Conservation (phyloP, 2,113 vertebrate species). For the Hystrix brachyura region DNA sequence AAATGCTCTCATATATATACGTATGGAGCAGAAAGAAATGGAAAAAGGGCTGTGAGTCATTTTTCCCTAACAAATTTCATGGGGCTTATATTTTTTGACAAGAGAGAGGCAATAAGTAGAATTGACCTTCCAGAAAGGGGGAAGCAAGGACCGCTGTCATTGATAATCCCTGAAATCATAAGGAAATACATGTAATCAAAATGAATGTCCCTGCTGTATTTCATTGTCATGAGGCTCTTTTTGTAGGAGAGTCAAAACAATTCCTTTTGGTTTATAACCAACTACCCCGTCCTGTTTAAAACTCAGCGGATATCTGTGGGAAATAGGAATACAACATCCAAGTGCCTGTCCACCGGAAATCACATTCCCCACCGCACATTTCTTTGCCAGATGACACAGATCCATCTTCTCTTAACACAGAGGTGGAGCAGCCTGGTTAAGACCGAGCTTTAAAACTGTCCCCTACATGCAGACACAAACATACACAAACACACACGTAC, state of each 20-base stretch:
- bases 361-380: not conserved
- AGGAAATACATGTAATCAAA: constrained; percentile 11
- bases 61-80: not conserved
- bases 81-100: not conserved
- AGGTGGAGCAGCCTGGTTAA: not conserved
- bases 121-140: not conserved
- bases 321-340: not conserved
- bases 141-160: not conserved
- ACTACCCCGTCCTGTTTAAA: constrained; percentile 9
- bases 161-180: not conserved
- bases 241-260: not conserved
- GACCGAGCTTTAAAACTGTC: not conserved
- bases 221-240: not conserved
- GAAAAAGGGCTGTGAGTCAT: not conserved
- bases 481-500: not conserved
- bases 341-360: not conserved
- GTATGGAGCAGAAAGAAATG: not conserved
- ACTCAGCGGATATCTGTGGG: constrained; percentile 45
- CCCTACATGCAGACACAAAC: too few relatives aligned
- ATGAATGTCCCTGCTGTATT: not conserved
- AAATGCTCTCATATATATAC: not conserved
- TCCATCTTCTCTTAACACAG: not conserved
- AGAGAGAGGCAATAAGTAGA: not conserved
- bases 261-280: constrained; percentile 46
- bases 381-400: not conserved